Evolutionary conservation across 1,140 invertebrate genomes (phyloP), one percentile per base, ranked within the genome.

Genomic region (Rhyzopertha dominica): DNA sequence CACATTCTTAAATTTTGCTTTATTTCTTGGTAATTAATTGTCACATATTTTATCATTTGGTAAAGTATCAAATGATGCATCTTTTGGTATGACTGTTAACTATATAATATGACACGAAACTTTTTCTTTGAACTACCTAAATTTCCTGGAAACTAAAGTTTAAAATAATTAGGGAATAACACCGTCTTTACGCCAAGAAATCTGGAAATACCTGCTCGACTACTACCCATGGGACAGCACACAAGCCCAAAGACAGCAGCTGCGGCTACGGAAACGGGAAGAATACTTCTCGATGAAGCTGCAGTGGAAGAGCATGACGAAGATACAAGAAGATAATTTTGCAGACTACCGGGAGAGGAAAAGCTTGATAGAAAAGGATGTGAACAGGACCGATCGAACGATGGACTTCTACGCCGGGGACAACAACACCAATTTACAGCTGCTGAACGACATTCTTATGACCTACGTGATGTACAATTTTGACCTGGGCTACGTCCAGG

Each of bases 401-500:
- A 81, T 94, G 60, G 79, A 84, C 7, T 99, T 87, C 66, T 99
- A 87, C 69, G 79, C 85, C 18, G 93, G 92, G 1, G 90, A 96
- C 49, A 80, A 92, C 56, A 96, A 96, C 72, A 77, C 82, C 7
- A 94, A 98, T 71, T 71, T 98, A 20, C 71, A 78, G 41, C 75
- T 87, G 13, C 69, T 99, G 1, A 81, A 87, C 56, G 90, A 97
- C 61, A 91, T 99, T 60, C 74, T 99, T 1, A 95, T 98, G 90
- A 98, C 95, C 0, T 99, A 98, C 67, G 85, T 94, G n/a, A 98
- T 99, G 95, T 98, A 97, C 65, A 97, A 99, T 72, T 99, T 99
- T 72, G 95, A 99, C 74, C 72, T 99, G 46, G 95, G 94, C 57
- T 92, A 93, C 59, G 89, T 94, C 1, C 88, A 91, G 68, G 90